These are phyloP conservation scores for Siphlonurus alternatus DNA, from an alignment of 2,888 invertebrate genomes.

Conservation along the genomic window DNA sequence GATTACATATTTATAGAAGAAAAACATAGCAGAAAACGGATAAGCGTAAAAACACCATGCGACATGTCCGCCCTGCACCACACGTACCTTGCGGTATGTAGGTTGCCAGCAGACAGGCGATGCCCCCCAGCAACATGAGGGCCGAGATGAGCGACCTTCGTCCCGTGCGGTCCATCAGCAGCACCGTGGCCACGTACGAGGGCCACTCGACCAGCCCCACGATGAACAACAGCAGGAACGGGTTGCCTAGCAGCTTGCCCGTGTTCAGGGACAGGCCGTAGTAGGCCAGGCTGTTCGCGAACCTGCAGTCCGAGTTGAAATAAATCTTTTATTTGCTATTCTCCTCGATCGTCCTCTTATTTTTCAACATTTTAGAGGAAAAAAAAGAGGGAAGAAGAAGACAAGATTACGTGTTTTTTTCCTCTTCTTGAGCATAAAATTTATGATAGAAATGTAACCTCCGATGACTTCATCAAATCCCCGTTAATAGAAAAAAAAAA, in stretches of 20 bases:
- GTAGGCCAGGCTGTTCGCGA: constrained; percentile 74
- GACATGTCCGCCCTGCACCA: too few relatives aligned
- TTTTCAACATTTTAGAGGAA: too few relatives aligned
- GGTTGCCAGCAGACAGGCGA: constrained; percentile 57
- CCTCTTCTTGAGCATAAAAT: too few relatives aligned
- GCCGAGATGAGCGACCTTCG: constrained; percentile 55
- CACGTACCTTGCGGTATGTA: constrained; percentile 42
- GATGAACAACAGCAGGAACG: constrained; percentile 59
- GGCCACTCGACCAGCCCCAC: constrained; percentile 68
- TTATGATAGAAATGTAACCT: too few relatives aligned
- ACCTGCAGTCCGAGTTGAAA: constrained; percentile 23
- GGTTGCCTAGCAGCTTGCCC: constrained; percentile 65
- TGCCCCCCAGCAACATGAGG: constrained; percentile 61
- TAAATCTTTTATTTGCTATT: not conserved
- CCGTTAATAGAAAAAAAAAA: too few relatives aligned
- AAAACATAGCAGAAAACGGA: too few relatives aligned
- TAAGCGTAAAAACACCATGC: too few relatives aligned
- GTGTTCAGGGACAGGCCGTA: constrained; percentile 70
- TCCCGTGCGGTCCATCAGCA: constrained; percentile 57
- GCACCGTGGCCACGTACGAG: constrained; percentile 52
- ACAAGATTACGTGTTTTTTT: too few relatives aligned
- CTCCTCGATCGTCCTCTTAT: too few relatives aligned
- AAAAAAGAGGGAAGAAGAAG: too few relatives aligned
- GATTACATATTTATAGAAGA: too few relatives aligned
- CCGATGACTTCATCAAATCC: too few relatives aligned